These are phyloP conservation scores for Drosophila neonasuta DNA, from an alignment of 2,888 invertebrate genomes.

Conservation along the genomic window DNA sequence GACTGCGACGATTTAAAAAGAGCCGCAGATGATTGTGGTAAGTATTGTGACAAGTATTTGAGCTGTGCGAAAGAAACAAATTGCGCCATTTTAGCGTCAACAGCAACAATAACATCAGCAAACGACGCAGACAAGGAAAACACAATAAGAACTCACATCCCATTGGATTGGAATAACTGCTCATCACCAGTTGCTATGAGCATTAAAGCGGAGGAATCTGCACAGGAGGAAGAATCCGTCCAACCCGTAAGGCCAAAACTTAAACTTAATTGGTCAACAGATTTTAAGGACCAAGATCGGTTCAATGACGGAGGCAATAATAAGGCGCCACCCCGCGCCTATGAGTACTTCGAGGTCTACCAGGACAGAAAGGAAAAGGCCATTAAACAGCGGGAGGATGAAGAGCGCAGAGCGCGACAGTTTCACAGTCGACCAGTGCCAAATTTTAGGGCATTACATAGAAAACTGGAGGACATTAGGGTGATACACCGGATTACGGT, in stretches of 20 bases:
- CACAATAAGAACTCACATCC: not conserved
- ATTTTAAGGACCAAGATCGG: not conserved
- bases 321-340: constrained; percentile 67
- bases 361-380: constrained; percentile 69
- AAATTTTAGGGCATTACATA: constrained; percentile 66
- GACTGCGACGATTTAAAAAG: constrained; percentile 74
- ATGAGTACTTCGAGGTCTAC: constrained; percentile 75
- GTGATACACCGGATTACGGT: constrained; percentile 66
- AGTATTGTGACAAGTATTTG: constrained; percentile 11
- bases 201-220: not conserved
- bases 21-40: constrained; percentile 78
- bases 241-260: not conserved
- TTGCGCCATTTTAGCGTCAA: constrained; percentile 49
- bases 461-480: constrained; percentile 42
- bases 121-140: constrained; percentile 31
- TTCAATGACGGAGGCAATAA: not conserved
- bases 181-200: not conserved
- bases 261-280: constrained; percentile 33
- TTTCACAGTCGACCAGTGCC: constrained; percentile 80
- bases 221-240: too few species aligned
- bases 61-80: constrained; percentile 14
- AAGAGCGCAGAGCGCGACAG: constrained; percentile 77
- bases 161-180: constrained; percentile 36
- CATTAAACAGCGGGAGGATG: constrained; percentile 62
- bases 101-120: constrained; percentile 6